Conservation (phyloP, 2,113 vertebrate genomes). For the Argyrosomus japonicus region DNA sequence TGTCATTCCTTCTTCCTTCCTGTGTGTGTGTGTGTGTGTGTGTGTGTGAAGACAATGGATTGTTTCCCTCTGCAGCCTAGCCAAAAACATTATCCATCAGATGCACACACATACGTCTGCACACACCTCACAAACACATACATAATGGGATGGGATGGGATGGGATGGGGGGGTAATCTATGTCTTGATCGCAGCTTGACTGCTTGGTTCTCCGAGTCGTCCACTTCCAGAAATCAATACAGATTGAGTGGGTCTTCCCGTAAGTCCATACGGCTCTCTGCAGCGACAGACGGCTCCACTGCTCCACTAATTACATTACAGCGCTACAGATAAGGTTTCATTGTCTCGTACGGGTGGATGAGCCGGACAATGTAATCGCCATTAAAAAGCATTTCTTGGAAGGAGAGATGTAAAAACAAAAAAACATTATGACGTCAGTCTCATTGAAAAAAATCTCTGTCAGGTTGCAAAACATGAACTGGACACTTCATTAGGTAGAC, state of each 20-base stretch:
- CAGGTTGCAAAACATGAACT: too few species aligned
- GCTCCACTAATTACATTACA: conserved; percentile 53
- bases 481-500: too few species aligned
- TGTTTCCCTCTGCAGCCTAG: conserved; percentile 8
- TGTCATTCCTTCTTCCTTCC: conserved; percentile 1
- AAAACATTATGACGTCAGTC: background rate
- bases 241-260: conserved; percentile 50
- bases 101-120: background rate
- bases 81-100: conserved; percentile 45
- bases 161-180: conserved; percentile 21
- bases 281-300: conserved; percentile 21
- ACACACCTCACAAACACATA: background rate
- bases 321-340: conserved; percentile 39
- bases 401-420: background rate
- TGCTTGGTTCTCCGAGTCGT: conserved; percentile 23
- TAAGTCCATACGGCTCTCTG: conserved; percentile 48
- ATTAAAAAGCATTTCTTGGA: conserved; percentile 31
- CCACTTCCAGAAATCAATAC: conserved; percentile 61
- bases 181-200: conserved; percentile 37
- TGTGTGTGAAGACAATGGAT: conserved; percentile 24
- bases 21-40: background rate
- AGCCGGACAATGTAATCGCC: background rate
- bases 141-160: background rate
- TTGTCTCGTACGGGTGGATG: conserved; percentile 38
- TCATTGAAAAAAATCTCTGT: too few species aligned